Evolutionary conservation across 1,140 invertebrate species (phyloP).

Genomic region (Galleria mellonella): DNA sequence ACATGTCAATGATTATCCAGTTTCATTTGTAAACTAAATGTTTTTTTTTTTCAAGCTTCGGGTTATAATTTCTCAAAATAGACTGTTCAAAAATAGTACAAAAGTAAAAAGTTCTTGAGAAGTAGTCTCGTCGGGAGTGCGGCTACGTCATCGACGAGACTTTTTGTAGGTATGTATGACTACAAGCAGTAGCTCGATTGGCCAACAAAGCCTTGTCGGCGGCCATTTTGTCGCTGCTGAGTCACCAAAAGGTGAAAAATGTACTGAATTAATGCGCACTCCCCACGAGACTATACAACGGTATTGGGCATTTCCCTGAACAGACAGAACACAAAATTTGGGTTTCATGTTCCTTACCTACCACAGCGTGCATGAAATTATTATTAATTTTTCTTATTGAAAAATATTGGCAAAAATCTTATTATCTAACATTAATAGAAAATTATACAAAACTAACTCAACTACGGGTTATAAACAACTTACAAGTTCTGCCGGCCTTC

Average conservation of each 20-base stretch:
- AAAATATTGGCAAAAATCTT: conserved; percentile 1
- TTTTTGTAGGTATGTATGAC: conserved; percentile 70
- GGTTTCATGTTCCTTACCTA: conserved; percentile 63
- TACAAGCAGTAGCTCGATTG: conserved; percentile 54
- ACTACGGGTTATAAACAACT: too few species aligned
- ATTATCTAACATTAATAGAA: too few species aligned
- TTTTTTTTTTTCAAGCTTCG: conserved; percentile 1
- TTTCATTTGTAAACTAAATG: too few species aligned
- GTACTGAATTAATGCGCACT: conserved; percentile 67
- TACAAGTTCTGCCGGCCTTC: neutral
- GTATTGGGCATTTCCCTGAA: conserved; percentile 73
- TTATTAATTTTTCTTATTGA: conserved; percentile 16
- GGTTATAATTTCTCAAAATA: conserved; percentile 28
- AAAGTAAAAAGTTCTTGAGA: conserved; percentile 73
- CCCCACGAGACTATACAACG: conserved; percentile 72
- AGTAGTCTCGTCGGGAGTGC: conserved; percentile 72
- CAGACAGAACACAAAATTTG: conserved; percentile 70
- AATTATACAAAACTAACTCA: too few species aligned
- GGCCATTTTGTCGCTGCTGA: conserved; percentile 74
- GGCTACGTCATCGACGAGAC: conserved; percentile 58
- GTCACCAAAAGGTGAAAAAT: conserved; percentile 75
- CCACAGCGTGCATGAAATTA: conserved; percentile 37
- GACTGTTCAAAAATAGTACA: conserved; percentile 38
- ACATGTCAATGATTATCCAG: too few species aligned
- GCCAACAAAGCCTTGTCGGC: conserved; percentile 66